Conservation (phyloP, 1,140 invertebrate genomes). For the Calliopsis andreniformis region DNA sequence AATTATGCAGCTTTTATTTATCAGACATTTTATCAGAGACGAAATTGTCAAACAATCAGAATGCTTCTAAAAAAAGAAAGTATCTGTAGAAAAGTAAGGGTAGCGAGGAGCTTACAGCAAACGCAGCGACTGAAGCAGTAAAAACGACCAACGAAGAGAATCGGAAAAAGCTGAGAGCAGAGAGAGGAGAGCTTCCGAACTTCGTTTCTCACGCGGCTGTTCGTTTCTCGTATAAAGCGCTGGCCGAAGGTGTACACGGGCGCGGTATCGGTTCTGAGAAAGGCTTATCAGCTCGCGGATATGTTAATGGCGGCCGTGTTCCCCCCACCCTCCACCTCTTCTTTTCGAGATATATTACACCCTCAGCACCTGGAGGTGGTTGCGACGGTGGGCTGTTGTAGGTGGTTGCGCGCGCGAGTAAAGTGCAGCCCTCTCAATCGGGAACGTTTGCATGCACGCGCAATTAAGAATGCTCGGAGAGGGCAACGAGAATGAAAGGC, state of each 20-base stretch:
- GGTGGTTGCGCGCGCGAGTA: conserved; percentile 36
- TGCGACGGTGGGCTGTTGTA: conserved; percentile 48
- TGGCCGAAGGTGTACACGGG: conserved; percentile 60
- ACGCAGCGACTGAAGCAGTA: too few species aligned
- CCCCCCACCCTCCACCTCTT: conserved; percentile 59
- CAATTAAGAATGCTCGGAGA: conserved; percentile 74
- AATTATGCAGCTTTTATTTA: too few species aligned
- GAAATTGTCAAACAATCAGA: too few species aligned
- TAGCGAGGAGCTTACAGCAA: too few species aligned
- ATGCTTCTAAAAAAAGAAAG: too few species aligned
- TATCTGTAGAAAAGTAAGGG: too few species aligned
- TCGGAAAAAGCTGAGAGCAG: conserved; percentile 32
- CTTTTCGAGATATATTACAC: conserved; percentile 76
- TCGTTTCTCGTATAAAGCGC: conserved; percentile 66
- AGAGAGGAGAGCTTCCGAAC: conserved; percentile 54
- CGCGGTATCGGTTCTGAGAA: conserved; percentile 79
- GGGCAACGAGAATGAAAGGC: conserved; percentile 37
- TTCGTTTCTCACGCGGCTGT: conserved; percentile 60
- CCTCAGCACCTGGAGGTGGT: conserved; percentile 64
- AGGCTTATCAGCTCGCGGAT: conserved; percentile 78
- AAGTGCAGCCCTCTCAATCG: conserved; percentile 54
- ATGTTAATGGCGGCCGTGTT: conserved; percentile 80
- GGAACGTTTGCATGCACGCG: conserved; percentile 73
- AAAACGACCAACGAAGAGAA: too few species aligned
- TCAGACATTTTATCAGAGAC: too few species aligned